Conservation (phyloP, 2,113 vertebrate genomes). For the Colossoma macropomum region DNA sequence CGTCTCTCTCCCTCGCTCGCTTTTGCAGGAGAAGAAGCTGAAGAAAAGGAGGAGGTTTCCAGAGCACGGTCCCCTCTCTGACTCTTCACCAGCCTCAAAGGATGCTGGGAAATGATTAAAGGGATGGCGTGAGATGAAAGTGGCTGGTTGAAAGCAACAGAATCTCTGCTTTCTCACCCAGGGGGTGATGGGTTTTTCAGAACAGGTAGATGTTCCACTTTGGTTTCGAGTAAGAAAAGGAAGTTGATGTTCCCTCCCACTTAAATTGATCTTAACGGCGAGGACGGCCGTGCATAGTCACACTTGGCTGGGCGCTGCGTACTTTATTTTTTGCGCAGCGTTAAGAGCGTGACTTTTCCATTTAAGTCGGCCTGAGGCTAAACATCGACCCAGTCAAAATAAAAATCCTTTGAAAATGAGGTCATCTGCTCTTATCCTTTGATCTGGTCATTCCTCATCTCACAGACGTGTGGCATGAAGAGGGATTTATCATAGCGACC, state of each 20-base stretch:
- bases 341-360: constrained; percentile 9
- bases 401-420: constrained; percentile 65
- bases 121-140: constrained; percentile 45
- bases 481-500: constrained; percentile 73
- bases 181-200: background rate
- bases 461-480: constrained; percentile 58
- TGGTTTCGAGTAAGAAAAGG: background rate
- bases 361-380: background rate
- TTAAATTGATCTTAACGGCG: constrained; percentile 8
- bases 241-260: background rate
- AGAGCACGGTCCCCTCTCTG: constrained; percentile 11
- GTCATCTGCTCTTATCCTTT: constrained; percentile 65
- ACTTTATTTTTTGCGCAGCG: background rate
- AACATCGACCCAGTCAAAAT: constrained; percentile 13
- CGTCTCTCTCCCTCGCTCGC: background rate
- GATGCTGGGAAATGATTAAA: constrained; percentile 48
- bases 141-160: constrained; percentile 29
- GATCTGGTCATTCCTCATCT: constrained; percentile 68
- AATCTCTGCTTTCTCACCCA: constrained; percentile 11
- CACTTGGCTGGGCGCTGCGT: background rate
- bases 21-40: background rate
- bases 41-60: constrained; percentile 4
- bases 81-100: constrained; percentile 19
- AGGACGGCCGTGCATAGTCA: constrained; percentile 1
- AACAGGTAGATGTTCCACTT: constrained; percentile 26